Conservation (phyloP, 2,888 invertebrate species). For the Labia minor region DNA sequence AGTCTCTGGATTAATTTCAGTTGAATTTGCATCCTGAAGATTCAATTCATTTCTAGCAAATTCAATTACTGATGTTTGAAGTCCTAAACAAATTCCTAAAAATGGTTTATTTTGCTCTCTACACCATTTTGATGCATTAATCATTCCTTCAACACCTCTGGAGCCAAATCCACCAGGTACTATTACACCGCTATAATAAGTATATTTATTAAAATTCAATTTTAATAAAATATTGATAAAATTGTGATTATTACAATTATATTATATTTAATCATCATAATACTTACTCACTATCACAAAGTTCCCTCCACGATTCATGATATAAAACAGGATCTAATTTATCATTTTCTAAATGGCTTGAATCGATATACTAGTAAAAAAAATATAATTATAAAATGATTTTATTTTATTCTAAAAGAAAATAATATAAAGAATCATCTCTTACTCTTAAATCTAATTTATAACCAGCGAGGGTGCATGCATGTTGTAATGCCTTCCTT, state of each 20-base stretch:
- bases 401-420: no score
- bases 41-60: conserved; percentile 76
- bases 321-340: conserved; percentile 71
- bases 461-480: conserved; percentile 72
- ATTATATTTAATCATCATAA: no score
- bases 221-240: no score
- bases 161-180: conserved; percentile 97
- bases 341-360: conserved; percentile 70
- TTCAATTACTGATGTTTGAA: conserved; percentile 94
- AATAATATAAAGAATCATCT: no score
- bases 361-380: conserved; percentile 66
- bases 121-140: conserved; percentile 88
- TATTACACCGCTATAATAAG: conserved; percentile 66
- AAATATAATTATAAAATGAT: no score
- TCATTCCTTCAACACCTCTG: conserved; percentile 92
- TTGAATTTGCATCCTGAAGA: conserved; percentile 68
- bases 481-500: conserved; percentile 87
- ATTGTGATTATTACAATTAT: no score
- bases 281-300: conserved; percentile 74
- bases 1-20: conserved; percentile 69
- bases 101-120: conserved; percentile 80
- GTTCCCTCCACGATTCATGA: conserved; percentile 85
- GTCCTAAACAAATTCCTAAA: conserved; percentile 93
- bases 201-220: no score
- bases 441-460: conserved; percentile 64